Base-by-base conservation (phyloP, 2,888 invertebrate species). In the Standfussiana lucernea region DNA sequence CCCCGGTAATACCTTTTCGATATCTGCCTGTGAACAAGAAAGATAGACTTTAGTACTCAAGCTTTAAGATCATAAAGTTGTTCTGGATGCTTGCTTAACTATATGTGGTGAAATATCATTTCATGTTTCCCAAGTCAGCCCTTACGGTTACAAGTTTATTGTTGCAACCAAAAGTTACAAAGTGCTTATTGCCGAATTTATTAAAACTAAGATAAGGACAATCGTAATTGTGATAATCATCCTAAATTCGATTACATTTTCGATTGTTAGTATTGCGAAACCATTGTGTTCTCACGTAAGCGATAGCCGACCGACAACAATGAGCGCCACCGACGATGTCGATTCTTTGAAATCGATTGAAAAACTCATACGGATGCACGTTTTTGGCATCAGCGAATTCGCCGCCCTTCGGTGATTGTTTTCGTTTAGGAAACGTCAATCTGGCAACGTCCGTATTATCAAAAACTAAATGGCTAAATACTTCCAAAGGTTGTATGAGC, bases 321-420 rank as follows among this genome's bases (percentile, higher is more conserved):
- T 96, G 92, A 95, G 93, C 92, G 94, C 96, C 96, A 96, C 96
- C 96, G 95, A 93, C 95, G 96, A 93, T 91, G 96, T 88, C 92
- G 89, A 92, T 96, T 96, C 96, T 92, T 91, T 93, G 96, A 96
- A 96, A 93, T 93, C 94, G 95, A 95, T 96, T 95, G 94, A 95
- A 95, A 96, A 96, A 95, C 95, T 91, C 91, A 93, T 95, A 94
- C 95, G 95, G 95, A 95, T 96, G 96, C 96, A 96, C 96, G 96
- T 96, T 95, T 95, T 95, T 93, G 94, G 93, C 94, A 94, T 96
- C 96, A 96, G 96, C 96, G 93, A 93, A 95, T 94, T 94, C 91
- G 90, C 93, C 93, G 94, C 94, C 93, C 92, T 92, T 92, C 92
- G 91, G 91, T 94, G 91, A 93, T 94, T 93, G 92, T 93, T 92